These are phyloP conservation scores for Calameuta pallipes DNA, from an alignment of 2,888 invertebrate genomes.

Conservation along the genomic window DNA sequence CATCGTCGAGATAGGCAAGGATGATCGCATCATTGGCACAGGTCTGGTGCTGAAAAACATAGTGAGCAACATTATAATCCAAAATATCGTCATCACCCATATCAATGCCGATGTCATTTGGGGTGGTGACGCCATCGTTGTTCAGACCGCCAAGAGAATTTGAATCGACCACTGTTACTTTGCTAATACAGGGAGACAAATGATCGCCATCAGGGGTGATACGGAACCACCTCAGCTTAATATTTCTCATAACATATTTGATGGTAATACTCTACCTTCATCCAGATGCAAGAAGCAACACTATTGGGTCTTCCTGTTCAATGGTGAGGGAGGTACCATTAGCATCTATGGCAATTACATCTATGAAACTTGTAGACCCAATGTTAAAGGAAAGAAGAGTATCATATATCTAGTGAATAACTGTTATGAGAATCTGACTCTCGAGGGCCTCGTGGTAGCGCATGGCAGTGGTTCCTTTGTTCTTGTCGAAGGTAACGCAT, in stretches of 20 bases:
- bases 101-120: background rate
- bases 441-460: background rate
- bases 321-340: background rate
- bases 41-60: background rate
- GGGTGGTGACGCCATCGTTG: background rate
- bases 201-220: background rate
- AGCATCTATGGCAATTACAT: background rate
- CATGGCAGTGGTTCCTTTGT: background rate
- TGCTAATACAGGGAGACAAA: background rate
- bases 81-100: background rate
- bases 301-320: background rate
- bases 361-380: background rate
- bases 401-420: background rate
- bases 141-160: background rate
- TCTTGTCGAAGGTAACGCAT: background rate
- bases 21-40: background rate
- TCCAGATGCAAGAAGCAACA: background rate
- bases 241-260: background rate
- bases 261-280: background rate
- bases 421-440: background rate
- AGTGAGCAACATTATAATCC: background rate
- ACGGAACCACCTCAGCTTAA: background rate
- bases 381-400: background rate
- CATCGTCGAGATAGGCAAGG: background rate
- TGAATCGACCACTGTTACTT: background rate